These are phyloP conservation scores for Lepidurus apus DNA, from an alignment of 1,140 invertebrate species.

Conservation along the genomic window DNA sequence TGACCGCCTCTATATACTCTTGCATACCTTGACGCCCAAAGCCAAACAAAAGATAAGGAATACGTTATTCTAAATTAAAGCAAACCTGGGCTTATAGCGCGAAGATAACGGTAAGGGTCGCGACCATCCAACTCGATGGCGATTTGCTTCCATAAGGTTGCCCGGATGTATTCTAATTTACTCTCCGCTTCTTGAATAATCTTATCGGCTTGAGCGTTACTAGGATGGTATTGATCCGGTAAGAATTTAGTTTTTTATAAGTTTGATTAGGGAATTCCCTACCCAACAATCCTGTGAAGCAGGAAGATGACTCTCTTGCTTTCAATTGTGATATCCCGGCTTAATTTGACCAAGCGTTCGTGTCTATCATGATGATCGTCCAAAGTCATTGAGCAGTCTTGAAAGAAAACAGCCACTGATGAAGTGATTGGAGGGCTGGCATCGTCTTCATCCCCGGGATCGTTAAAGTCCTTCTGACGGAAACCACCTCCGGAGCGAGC, in stretches of 20 bases:
- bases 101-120: conserved; percentile 3
- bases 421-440: neutral
- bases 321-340: conserved; percentile 84
- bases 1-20: conserved; percentile 79
- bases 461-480: neutral
- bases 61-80: neutral
- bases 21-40: conserved; percentile 55
- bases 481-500: neutral
- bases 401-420: conserved; percentile 53
- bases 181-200: neutral
- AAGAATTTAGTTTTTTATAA: conserved; percentile 20
- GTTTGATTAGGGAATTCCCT: conserved; percentile 2
- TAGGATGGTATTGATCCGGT: conserved; percentile 3
- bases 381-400: conserved; percentile 59
- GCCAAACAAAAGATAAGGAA: conserved; percentile 10
- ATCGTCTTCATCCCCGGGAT: neutral
- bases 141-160: neutral
- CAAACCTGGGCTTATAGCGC: neutral
- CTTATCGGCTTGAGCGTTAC: neutral
- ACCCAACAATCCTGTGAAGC: conserved; percentile 63
- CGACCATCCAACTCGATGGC: neutral
- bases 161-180: neutral
- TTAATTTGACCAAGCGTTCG: conserved; percentile 75
- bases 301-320: conserved; percentile 85
- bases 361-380: conserved; percentile 76